Conservation (phyloP, 2,113 vertebrate species). For the Numenius arquata region DNA sequence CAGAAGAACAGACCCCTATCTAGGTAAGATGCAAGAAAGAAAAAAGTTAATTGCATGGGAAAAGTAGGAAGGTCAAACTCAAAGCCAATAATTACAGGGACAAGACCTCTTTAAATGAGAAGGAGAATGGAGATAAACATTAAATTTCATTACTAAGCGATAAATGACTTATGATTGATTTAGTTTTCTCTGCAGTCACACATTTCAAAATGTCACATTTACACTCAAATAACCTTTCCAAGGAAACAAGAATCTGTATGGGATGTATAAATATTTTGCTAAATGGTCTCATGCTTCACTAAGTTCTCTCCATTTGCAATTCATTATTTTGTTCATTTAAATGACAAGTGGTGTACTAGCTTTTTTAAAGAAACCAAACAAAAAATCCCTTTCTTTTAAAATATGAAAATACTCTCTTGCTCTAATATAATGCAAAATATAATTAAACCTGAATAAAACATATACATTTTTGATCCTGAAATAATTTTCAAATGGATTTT, state of each 20-base stretch:
- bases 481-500: background rate
- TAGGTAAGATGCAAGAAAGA: background rate
- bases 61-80: background rate
- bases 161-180: constrained; percentile 63
- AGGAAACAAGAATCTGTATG: constrained; percentile 34
- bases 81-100: constrained; percentile 39
- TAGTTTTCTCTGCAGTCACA: constrained; percentile 44
- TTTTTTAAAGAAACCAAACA: background rate
- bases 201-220: constrained; percentile 68
- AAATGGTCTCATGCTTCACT: constrained; percentile 45
- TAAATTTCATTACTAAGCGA: constrained; percentile 49
- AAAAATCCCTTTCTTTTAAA: background rate
- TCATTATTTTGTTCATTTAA: constrained; percentile 60
- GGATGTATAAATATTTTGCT: constrained; percentile 65
- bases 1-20: background rate
- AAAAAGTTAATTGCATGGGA: constrained; percentile 15
- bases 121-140: constrained; percentile 38
- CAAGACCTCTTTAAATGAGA: constrained; percentile 46
- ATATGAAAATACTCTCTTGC: background rate
- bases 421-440: background rate
- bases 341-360: background rate
- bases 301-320: constrained; percentile 42
- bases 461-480: background rate
- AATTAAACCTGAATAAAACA: background rate
- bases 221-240: constrained; percentile 62